Percentiles rank a stretch among this genome's conserved stretches.
Evolutionary conservation across 2,113 vertebrate genomes (phyloP).

Genomic region (Odocoileus hemionus): DNA sequence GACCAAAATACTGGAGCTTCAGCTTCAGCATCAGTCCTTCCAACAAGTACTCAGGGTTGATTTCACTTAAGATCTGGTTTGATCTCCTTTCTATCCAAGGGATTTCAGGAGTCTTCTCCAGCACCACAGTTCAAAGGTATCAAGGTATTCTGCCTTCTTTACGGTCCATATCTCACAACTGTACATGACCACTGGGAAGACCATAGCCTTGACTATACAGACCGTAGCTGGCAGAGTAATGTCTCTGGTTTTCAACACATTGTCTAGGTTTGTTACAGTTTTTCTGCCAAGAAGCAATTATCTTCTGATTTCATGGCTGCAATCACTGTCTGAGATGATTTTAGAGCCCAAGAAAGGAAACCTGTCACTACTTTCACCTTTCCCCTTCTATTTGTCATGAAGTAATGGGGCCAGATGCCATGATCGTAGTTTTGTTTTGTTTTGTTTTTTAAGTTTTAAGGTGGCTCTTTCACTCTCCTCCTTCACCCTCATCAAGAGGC

Average conservation of each 20-base stretch:
- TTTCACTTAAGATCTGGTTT: not conserved
- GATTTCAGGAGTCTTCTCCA: not conserved
- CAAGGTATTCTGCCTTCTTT: not conserved
- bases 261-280: not conserved
- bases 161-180: not conserved
- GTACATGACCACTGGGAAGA: not conserved
- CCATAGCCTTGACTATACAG: not conserved
- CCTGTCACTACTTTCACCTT: not conserved
- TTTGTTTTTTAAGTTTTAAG: not conserved
- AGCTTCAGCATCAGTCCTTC: not conserved
- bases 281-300: not conserved
- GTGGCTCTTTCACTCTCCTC: not conserved
- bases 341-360: not conserved
- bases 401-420: not conserved
- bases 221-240: not conserved
- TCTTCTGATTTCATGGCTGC: not conserved
- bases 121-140: not conserved
- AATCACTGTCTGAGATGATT: not conserved
- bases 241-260: not conserved
- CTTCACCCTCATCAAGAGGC: not conserved
- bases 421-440: not conserved
- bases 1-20: not conserved
- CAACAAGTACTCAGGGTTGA: not conserved
- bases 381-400: not conserved
- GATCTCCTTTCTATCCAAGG: not conserved